Evolutionary conservation across 1,140 invertebrate species (phyloP).

Genomic region (Idris sp.): DNA sequence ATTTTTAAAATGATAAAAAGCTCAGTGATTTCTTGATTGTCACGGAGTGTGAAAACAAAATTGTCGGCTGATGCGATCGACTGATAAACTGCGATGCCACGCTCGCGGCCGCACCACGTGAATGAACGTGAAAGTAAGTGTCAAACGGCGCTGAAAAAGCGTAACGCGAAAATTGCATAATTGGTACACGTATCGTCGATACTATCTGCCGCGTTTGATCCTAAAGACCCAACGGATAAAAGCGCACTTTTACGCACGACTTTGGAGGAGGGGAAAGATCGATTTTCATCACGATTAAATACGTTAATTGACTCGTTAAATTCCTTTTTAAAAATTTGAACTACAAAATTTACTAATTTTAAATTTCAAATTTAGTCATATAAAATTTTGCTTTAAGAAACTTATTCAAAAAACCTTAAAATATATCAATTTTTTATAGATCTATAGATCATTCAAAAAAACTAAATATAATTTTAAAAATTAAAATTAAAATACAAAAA

Average conservation of each 20-base stretch:
- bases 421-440: no score
- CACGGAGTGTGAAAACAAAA: conserved; percentile 20
- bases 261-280: conserved; percentile 27
- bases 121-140: conserved; percentile 39
- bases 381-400: no score
- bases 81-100: conserved; percentile 32
- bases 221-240: conserved; percentile 32
- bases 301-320: conserved; percentile 44
- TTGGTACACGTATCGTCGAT: conserved; percentile 39
- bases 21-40: conserved; percentile 30
- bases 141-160: conserved; percentile 37
- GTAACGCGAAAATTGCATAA: conserved; percentile 52
- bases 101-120: conserved; percentile 8
- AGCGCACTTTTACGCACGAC: conserved; percentile 25
- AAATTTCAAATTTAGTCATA: no score
- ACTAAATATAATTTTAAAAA: no score
- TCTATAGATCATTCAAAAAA: no score
- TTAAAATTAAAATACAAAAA: no score
- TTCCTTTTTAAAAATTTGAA: no score
- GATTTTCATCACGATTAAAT: conserved; percentile 50
- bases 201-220: conserved; percentile 49
- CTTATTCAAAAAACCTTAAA: no score
- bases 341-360: no score
- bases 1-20: conserved; percentile 39
- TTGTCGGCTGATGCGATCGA: conserved; percentile 21